phyloP scores from a whole-genome alignment of 2,888 invertebrate species.

The Plemyria rubiginata region DNA sequence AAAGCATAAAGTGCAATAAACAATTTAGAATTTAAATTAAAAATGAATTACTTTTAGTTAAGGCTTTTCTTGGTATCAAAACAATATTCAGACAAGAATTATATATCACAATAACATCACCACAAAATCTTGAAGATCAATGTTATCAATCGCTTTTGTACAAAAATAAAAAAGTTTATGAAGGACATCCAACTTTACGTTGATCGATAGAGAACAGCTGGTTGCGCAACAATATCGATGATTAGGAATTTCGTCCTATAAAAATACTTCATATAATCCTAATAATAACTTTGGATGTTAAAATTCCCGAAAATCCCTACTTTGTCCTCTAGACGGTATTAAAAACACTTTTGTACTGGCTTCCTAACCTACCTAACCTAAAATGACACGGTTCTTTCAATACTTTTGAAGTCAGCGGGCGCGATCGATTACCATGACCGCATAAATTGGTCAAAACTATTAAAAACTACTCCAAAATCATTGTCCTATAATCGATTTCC shows the following conservation, averaged over 20 bases:
- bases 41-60: too few relatives aligned
- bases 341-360: conserved; percentile 16
- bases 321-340: conserved; percentile 17
- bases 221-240: conserved; percentile 70
- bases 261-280: conserved; percentile 64
- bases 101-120: not conserved
- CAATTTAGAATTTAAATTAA: too few relatives aligned
- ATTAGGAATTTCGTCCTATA: conserved; percentile 66
- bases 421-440: conserved; percentile 73
- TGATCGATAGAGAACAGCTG: conserved; percentile 71
- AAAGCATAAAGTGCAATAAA: too few relatives aligned
- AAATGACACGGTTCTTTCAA: conserved; percentile 56
- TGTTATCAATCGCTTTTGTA: conserved; percentile 1
- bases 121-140: not conserved
- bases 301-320: not conserved
- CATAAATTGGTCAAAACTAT: conserved; percentile 67
- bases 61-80: too few relatives aligned
- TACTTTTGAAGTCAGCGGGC: conserved; percentile 63
- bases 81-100: too few relatives aligned
- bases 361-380: conserved; percentile 22
- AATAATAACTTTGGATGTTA: conserved; percentile 10
- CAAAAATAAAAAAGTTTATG: conserved; percentile 28
- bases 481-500: conserved; percentile 65
- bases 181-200: conserved; percentile 48
- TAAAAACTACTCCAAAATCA: conserved; percentile 66